Base-by-base conservation (phyloP, 1,140 invertebrate genomes). In the Formica selysi region DNA sequence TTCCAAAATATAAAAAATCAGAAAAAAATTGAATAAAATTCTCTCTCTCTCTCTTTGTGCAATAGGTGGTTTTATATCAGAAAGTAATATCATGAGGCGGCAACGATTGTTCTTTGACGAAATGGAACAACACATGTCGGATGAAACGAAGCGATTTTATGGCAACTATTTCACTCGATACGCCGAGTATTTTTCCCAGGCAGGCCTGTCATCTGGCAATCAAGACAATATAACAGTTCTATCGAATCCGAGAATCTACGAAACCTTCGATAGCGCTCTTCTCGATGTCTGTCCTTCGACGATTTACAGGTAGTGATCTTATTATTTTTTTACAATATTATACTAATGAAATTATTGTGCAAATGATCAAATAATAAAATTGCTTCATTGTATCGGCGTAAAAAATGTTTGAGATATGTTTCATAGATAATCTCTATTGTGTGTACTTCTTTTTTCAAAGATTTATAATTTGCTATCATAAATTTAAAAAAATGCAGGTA, bases 111-210 rank as follows among this genome's bases (percentile, higher is more conserved):
- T 96, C 67, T 95, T 95, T 6, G 90, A 95, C 7, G 93, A 95
- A 73, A 97, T 97, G 96, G 89, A 93, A 5, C 85, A 88, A 0
- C 91, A 91, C 5, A 96, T 97, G 89, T 94, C 91, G 5, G 78
- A 89, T 1, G 96, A 97, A 81, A 95, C 95, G 57, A 91, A 91
- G 67, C 51, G 81, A 6, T 95, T 96, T 90, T 97, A 97, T 89
- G 95, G 94, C 1, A 91, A 95, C 2, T 96, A 97, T 86, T 97
- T 97, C 74, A 90, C 95, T 29, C 86, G 91, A 11, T 96, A 96
- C 70, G 94, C 95, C 41, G 87, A 93, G 3, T 96, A 96, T 92
- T 91, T 97, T n/a, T 92, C 89, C 38, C 86, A 93, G 3, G 87
- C 96, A 48, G 4, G 4, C 2, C 91, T 93, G 0, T 91, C 91